These are phyloP conservation scores for Calliopum simillimum DNA, from an alignment of 2,888 invertebrate species.

Conservation along the genomic window DNA sequence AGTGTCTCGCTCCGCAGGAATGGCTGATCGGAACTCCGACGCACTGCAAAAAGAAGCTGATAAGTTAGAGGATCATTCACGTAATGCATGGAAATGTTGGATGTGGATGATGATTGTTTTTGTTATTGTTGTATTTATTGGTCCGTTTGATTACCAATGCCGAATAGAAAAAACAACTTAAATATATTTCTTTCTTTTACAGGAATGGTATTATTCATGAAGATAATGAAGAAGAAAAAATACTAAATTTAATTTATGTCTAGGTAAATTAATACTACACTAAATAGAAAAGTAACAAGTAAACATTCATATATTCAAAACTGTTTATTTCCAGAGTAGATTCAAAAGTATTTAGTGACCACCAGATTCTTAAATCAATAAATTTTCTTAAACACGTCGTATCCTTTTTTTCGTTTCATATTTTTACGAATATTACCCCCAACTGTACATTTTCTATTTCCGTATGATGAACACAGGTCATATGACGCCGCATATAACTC, in stretches of 20 bases:
- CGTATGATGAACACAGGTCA: conserved; percentile 11
- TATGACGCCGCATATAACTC: conserved; percentile 6
- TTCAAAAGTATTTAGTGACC: neutral
- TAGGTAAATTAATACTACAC: neutral
- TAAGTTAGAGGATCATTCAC: conserved; percentile 85
- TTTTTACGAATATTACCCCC: conserved; percentile 7
- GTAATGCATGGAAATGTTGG: conserved; percentile 93
- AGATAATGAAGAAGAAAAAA: conserved; percentile 82
- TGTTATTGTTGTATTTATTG: conserved; percentile 88
- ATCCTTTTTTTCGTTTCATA: conserved; percentile 3
- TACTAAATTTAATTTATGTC: conserved; percentile 25
- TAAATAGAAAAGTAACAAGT: neutral
- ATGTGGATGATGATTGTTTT: conserved; percentile 90
- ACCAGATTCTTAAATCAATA: no score
- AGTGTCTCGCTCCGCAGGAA: conserved; percentile 79
- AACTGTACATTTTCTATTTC: neutral
- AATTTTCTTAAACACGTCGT: conserved; percentile 13
- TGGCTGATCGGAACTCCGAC: conserved; percentile 83
- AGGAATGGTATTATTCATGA: conserved; percentile 96
- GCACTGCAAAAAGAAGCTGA: conserved; percentile 85
- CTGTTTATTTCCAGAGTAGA: neutral
- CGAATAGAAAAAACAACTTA: neutral
- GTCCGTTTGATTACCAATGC: conserved; percentile 70
- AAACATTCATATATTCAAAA: no score
- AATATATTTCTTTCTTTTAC: conserved; percentile 61